Percentiles rank a stretch among this genome's conserved stretches.
These are phyloP conservation scores for Sturmia bella DNA, from an alignment of 2,888 invertebrate genomes.

Conservation along the genomic window DNA sequence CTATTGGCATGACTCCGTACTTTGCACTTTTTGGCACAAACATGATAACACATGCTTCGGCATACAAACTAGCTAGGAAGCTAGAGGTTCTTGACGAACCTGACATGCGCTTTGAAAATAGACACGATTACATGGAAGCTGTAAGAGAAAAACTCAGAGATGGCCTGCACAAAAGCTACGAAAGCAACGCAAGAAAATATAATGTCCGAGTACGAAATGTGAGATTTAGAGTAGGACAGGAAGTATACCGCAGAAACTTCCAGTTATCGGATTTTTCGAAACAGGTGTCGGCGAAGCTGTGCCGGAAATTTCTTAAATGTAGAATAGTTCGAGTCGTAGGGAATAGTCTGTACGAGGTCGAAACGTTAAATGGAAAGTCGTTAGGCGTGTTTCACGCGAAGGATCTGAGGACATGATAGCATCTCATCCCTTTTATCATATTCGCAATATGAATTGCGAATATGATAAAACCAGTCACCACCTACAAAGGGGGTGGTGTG, in stretches of 20 bases:
- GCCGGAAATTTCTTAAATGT: background rate
- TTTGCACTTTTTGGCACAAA: too few species aligned
- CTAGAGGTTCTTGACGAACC: background rate
- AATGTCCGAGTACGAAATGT: background rate
- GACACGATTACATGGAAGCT: background rate
- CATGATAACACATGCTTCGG: too few species aligned
- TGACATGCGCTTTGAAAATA: background rate
- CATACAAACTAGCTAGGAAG: background rate
- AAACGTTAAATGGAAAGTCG: background rate
- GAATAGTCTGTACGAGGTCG: background rate
- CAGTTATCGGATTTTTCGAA: background rate
- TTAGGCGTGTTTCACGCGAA: background rate
- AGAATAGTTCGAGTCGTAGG: background rate
- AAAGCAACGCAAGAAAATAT: background rate
- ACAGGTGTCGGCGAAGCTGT: background rate
- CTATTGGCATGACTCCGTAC: background rate
- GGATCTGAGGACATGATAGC: background rate
- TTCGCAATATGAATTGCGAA: background rate
- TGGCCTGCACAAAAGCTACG: background rate
- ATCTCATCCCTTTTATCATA: background rate
- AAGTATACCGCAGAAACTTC: background rate
- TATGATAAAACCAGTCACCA: background rate
- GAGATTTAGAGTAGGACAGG: background rate
- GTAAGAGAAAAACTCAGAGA: background rate
- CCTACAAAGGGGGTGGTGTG: background rate